phyloP scores from a whole-genome alignment of 2,797 vertebrate species.

The Nyctibius grandis region DNA sequence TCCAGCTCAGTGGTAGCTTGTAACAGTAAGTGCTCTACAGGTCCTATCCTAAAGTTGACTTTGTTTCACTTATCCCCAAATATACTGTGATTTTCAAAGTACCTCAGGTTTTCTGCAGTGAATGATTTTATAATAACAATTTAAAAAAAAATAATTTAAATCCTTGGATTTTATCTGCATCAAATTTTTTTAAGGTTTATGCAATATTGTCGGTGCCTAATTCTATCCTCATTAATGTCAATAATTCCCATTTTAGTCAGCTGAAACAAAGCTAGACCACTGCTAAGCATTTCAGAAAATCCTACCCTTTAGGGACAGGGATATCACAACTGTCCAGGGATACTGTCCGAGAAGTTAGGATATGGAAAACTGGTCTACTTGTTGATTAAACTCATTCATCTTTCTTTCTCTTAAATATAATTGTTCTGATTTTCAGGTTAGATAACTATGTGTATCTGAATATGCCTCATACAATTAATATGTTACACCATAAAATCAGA shows the following conservation, averaged over 20 bases:
- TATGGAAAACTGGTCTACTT: not conserved
- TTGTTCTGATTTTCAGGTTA: not conserved
- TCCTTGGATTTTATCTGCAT: not conserved
- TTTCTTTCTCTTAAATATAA: not conserved
- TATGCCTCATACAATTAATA: not conserved
- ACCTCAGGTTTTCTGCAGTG: not conserved
- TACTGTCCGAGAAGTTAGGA: not conserved
- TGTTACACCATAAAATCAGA: not conserved
- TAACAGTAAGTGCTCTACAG: not conserved
- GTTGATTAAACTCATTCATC: not conserved
- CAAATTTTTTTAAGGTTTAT: not conserved
- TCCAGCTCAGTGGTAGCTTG: not conserved
- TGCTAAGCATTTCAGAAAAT: not conserved
- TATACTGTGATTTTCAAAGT: not conserved
- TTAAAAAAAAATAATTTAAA: not conserved
- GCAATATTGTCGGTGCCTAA: not conserved
- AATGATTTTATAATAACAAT: not conserved
- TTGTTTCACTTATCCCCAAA: not conserved
- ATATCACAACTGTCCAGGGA: not conserved
- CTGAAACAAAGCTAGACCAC: not conserved
- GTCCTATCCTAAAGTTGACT: not conserved
- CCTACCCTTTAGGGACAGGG: not conserved
- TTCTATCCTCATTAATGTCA: not conserved
- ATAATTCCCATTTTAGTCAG: not conserved
- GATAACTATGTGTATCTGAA: not conserved